Evolutionary conservation across 1,140 invertebrate genomes (phyloP), one percentile per base, ranked within the genome.

Genomic region (Phthorimaea operculella): DNA sequence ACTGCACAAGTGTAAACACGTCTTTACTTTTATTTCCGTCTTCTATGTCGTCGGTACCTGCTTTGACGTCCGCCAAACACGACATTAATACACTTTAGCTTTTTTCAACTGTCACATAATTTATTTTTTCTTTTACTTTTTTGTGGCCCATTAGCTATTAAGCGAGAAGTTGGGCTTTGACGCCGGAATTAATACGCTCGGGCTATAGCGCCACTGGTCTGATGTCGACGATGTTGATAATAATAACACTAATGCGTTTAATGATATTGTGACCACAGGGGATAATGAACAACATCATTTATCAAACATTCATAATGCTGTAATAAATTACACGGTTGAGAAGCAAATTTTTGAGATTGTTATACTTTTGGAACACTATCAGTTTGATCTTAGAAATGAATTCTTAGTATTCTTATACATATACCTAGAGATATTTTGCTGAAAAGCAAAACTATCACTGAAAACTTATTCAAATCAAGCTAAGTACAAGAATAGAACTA

Each of bases 131-230:
- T 70, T 65, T 66, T 54, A 45, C 56, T 63, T 73, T 76, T 76
- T 72, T 79, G 70, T 70, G 65, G 70, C 65, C 76, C 81, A 83
- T 83, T 82, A 82, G 79, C 82, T 85, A 83, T 82, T 85, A 85
- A 85, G 72, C 77, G 73, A 70, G 33, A 62, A 62, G 59, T 52
- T 52, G 57, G 63, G 64, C 11, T 78, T 75, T 79, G 77, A 81
- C 77, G 73, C 48, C 66, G 58, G 73, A 68, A 83, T 83, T 81
- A 78, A 81, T 83, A 82, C 57, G 73, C 69, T 70, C 59, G 61
- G 68, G 64, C 67, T 63, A 56, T 61, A 66, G 69, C 66, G 59
- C 63, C 64, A 70, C 58, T 15, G 8, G 14, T 4, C 21, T 28
- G 21, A 28, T 28, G 21, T 28, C 21, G 21, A 28, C 21, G 44